Evolutionary conservation across 2,888 invertebrate species (phyloP), one percentile per base, ranked within the genome.

Genomic region (Epistrophella euchroma): DNA sequence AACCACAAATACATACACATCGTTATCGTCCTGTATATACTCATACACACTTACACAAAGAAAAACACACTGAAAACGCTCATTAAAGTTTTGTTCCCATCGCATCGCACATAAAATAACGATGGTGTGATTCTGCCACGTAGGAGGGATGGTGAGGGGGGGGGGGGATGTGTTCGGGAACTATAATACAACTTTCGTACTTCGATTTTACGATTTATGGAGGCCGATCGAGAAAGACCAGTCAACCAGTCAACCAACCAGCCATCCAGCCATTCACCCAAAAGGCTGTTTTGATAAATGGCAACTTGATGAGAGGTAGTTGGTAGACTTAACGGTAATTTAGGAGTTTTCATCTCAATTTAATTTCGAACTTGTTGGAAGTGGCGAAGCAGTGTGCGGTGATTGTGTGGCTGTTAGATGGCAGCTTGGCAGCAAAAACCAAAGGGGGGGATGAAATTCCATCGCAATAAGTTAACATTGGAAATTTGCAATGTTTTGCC

Each of bases 401-500:
- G 17, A 17, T 47, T 47, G 7, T 11, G 32, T 32, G 32, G 9
- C 32, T 32, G 32, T 56, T 17, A 19, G 56, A 17, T 32, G 17
- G 56, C 25, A 28, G 25, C 22, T 52, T 52, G 52, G 52, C 9
- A 52, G 25, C 52, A 25, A 52, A 25, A 52, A 28, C 15, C 1
- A 13, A 19, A 22, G 37, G 47, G n/a, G 32, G 22, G 28, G 43
- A 56, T 19, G 22, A 68, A 68, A 77, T 70, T 79, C 80, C 80
- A 60, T 58, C 22, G 50, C 77, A 71, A 84, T 79, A 75, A 79
- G 85, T 85, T 85, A 73, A 80, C 77, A 81, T 86, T 81, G 64
- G 73, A 81, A 81, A 81, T 86, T 86, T 86, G 86, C 77, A 80
- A 76, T 85, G 84, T 85, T 85, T 85, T 81, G 72, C 47, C 62